These are phyloP conservation scores for Cantharis nigra DNA, from an alignment of 2,888 invertebrate species.

Conservation along the genomic window DNA sequence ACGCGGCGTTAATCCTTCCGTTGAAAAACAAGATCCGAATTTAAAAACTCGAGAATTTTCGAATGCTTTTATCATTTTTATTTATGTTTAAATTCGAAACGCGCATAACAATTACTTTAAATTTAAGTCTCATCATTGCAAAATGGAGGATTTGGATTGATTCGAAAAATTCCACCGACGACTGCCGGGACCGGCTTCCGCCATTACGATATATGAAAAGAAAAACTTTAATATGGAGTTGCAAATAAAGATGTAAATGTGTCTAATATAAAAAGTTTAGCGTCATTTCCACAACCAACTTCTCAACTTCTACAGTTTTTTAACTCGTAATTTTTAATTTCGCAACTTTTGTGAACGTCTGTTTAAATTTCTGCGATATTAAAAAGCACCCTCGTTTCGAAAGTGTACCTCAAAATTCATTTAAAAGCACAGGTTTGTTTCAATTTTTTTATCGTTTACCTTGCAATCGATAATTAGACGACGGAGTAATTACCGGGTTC, in stretches of 20 bases:
- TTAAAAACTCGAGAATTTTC: constrained; percentile 34
- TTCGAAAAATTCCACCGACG: neutral
- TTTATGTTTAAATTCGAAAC: constrained; percentile 32
- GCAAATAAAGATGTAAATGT: constrained; percentile 39
- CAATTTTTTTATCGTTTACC: constrained; percentile 1
- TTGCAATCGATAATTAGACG: neutral
- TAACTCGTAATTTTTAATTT: constrained; percentile 39
- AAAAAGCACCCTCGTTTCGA: constrained; percentile 24
- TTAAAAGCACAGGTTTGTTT: constrained; percentile 4
- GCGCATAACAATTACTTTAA: constrained; percentile 22
- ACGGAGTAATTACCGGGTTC: constrained; percentile 2
- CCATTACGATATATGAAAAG: constrained; percentile 32
- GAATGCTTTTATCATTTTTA: constrained; percentile 33
- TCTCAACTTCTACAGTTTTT: constrained; percentile 34
- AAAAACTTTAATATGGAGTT: constrained; percentile 34
- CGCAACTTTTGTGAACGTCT: constrained; percentile 30
- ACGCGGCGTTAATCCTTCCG: constrained; percentile 39
- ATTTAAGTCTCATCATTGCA: constrained; percentile 10
- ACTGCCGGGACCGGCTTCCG: constrained; percentile 16
- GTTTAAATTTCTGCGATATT: constrained; percentile 34
- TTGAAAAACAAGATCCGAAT: constrained; percentile 35
- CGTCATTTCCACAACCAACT: constrained; percentile 30
- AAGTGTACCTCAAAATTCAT: constrained; percentile 27
- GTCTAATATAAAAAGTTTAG: constrained; percentile 33
- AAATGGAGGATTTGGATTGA: constrained; percentile 21